A percentile compares a stretch with the other conserved stretches of the same genome.
Conservation (phyloP, 2,888 invertebrate genomes). For the Cyclophora punctaria region DNA sequence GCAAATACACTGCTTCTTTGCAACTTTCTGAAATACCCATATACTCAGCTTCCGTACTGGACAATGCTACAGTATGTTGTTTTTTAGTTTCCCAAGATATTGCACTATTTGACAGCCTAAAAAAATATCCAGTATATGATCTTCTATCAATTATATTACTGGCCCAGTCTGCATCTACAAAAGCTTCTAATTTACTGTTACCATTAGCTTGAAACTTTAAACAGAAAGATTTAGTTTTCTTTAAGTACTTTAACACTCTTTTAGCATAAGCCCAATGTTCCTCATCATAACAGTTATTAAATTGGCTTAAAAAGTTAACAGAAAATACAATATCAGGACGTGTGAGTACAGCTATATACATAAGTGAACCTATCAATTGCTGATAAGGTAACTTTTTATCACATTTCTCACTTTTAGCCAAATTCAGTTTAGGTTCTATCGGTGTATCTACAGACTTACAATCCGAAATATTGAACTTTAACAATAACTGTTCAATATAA, state of each 20-base stretch:
- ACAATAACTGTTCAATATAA: neutral
- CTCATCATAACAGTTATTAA: conserved; percentile 1
- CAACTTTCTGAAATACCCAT: conserved; percentile 11
- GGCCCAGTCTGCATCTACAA: neutral
- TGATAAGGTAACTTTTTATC: conserved; percentile 9
- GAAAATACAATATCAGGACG: conserved; percentile 6
- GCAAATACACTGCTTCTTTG: conserved; percentile 19
- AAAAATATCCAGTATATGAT: conserved; percentile 11
- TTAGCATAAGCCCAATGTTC: conserved; percentile 7
- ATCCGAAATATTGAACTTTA: conserved; percentile 1
- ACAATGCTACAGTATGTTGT: conserved; percentile 1
- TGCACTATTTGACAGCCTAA: conserved; percentile 5
- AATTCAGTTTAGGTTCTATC: conserved; percentile 4
- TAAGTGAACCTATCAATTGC: conserved; percentile 15
- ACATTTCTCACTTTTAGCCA: conserved; percentile 3
- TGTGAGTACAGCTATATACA: conserved; percentile 1
- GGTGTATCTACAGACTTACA: conserved; percentile 13
- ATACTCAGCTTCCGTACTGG: neutral
- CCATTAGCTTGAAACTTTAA: neutral
- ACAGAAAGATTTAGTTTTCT: neutral
- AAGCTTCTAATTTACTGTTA: neutral
- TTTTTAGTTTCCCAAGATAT: conserved; percentile 17
- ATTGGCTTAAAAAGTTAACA: conserved; percentile 5
- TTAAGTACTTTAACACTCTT: conserved; percentile 5
- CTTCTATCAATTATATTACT: conserved; percentile 3